phyloP scores from a whole-genome alignment of 37 sponge, comb jelly and placozoan species.

The Chondrosia reniformis region DNA sequence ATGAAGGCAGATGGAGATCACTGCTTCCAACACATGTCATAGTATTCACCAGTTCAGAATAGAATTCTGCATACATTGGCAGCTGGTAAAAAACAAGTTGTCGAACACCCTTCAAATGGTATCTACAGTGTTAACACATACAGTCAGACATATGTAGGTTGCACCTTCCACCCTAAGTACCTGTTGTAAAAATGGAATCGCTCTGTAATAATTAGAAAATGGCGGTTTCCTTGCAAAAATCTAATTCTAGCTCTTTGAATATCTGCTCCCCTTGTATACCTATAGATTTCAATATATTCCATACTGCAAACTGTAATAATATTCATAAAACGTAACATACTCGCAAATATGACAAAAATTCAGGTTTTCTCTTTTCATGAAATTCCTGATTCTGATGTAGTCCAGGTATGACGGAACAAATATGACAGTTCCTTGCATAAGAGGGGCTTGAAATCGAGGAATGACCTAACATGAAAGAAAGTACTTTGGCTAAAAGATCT shows the following conservation, averaged over 20 bases:
- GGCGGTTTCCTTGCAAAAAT: conserved; percentile 64
- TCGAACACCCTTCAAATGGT: conserved; percentile 56
- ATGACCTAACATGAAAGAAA: conserved; percentile 45
- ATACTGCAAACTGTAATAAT: background rate
- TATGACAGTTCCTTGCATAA: conserved; percentile 57
- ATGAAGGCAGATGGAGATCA: conserved; percentile 25
- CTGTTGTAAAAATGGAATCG: conserved; percentile 86
- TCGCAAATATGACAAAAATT: conserved; percentile 70
- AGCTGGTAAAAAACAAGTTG: conserved; percentile 89
- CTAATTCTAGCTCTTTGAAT: conserved; percentile 60
- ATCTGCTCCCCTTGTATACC: conserved; percentile 69
- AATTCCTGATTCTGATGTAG: conserved; percentile 86
- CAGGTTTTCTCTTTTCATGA: conserved; percentile 75
- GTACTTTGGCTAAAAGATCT: background rate
- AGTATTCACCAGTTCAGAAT: conserved; percentile 76
- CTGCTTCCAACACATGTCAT: conserved; percentile 28
- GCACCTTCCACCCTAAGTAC: too few relatives aligned
- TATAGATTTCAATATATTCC: background rate
- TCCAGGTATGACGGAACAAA: conserved; percentile 93
- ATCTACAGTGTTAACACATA: conserved; percentile 37
- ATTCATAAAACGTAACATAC: conserved; percentile 23
- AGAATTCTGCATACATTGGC: conserved; percentile 82
- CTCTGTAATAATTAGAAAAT: conserved; percentile 89
- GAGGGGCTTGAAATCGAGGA: conserved; percentile 51
- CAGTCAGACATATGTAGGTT: too few relatives aligned